Evolutionary conservation across 2,113 vertebrate species (phyloP).

Genomic region (Oophaga pumilio): DNA sequence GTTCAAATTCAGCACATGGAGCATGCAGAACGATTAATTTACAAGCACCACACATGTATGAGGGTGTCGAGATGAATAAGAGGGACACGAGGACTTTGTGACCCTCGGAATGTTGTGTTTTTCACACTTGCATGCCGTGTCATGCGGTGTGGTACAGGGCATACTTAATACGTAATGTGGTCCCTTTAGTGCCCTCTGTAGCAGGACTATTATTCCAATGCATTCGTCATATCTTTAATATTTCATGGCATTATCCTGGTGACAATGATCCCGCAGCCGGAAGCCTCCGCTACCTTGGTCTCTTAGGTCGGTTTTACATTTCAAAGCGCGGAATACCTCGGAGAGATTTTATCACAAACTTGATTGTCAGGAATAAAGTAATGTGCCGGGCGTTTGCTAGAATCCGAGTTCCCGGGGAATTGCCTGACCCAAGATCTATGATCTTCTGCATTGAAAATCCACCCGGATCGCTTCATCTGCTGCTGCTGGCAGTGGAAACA

Average conservation of each 20-base stretch:
- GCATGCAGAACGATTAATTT: no score
- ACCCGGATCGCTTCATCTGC: neutral
- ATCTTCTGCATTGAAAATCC: neutral
- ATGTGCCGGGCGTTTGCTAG: neutral
- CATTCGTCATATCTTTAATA: slow-evolving; percentile 18
- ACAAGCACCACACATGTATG: no score
- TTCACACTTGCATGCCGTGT: no score
- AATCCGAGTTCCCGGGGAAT: neutral
- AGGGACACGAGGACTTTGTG: no score
- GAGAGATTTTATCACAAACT: slow-evolving; percentile 2
- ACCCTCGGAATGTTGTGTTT: no score
- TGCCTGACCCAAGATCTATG: slow-evolving; percentile 19
- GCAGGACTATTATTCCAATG: neutral
- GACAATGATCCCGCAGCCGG: slow-evolving; percentile 11
- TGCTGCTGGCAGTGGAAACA: neutral
- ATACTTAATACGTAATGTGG: neutral
- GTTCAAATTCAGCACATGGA: no score
- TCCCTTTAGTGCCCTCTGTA: neutral
- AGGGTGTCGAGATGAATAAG: no score
- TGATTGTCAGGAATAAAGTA: slow-evolving; percentile 28
- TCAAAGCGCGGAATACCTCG: neutral
- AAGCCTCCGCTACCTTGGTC: neutral
- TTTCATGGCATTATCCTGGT: slow-evolving; percentile 18
- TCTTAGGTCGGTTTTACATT: slow-evolving; percentile 25
- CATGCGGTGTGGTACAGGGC: no score